phyloP scores from a whole-genome alignment of 2,888 invertebrate genomes.

The Oscheius sp. region DNA sequence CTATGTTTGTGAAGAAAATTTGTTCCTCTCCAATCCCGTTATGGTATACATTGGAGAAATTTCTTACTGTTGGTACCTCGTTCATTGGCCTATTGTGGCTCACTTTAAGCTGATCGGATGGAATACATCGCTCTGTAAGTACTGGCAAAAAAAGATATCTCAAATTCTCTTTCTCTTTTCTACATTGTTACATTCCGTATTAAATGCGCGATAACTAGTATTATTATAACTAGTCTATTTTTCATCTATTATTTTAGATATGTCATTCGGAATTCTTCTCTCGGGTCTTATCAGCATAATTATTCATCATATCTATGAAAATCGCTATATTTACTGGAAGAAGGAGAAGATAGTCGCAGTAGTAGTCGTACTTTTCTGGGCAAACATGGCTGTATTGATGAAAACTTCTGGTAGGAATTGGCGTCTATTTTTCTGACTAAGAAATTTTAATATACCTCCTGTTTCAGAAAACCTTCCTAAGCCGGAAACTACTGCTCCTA shows the following conservation, averaged over 20 bases:
- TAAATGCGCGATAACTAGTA: background rate
- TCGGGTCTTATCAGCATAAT: slow-evolving; percentile 4
- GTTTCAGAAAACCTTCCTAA: background rate
- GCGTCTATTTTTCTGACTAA: background rate
- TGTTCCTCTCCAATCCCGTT: background rate
- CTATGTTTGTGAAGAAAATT: background rate
- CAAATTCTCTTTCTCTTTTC: background rate
- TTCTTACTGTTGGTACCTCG: slow-evolving; percentile 10
- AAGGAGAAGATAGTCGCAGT: background rate
- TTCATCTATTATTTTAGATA: background rate
- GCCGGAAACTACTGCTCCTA: background rate
- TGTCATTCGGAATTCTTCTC: background rate
- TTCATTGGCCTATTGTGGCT: slow-evolving; percentile 12
- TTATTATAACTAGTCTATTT: background rate
- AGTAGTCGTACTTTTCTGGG: background rate
- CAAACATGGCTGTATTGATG: background rate
- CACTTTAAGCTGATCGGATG: background rate
- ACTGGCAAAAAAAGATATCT: background rate
- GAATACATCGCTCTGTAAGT: background rate
- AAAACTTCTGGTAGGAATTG: background rate
- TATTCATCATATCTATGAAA: slow-evolving; percentile 2
- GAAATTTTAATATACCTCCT: background rate
- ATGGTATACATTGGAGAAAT: slow-evolving; percentile 1
- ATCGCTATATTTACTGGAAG: background rate
- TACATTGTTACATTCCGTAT: background rate